Base-by-base conservation (phyloP, 64 coral and sea anemone genomes). In the Astreopora myriophthalma region DNA sequence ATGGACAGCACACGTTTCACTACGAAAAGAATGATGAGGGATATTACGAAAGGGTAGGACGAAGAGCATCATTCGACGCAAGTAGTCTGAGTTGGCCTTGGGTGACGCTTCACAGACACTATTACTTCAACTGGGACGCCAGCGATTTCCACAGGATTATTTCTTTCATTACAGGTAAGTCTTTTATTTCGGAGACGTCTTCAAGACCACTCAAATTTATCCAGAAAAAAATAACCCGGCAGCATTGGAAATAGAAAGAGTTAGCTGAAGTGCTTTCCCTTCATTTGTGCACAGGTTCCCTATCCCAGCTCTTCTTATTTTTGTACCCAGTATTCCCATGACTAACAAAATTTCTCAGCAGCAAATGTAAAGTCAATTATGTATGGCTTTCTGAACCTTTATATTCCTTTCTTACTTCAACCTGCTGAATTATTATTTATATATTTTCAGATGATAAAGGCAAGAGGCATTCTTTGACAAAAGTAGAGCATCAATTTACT, bases 401-500 rank as follows among this genome's bases (percentile, higher is more conserved):
- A 77, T 48, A 77, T 77, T 77, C 37, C 48, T 77, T 77, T 51
- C 26, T 48, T 51, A 77, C 48, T 40, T 51, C 48, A 77, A 48
- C 37, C 37, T 77, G 48, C 74, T 77, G 20, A 77, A 48, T 77
- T 51, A 48, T 48, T 51, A 27, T 48, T 77, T 77, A 26, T 30
- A 46, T 77, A 51, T 77, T 77, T 77, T 48, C 33, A 77, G 74
- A 77, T 77, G 74, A 77, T n/a, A 77, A 77, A 46, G 37, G 74
- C 17, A 66, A 77, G 74, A 77, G 74, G 44, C 74, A 48, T 51
- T 51, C 14, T 48, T 77, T 78, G 74, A 78, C 74, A 78, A 78
- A 78, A 78, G 37, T 78, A 31, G 74, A 78, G 25, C 46, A 49
- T 78, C 74, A 79, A 52, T 79, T 79, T 79, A 79, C 40, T 79